Base-by-base conservation (phyloP, 2,113 vertebrate genomes). In the Chloropsis cyanopogon region DNA sequence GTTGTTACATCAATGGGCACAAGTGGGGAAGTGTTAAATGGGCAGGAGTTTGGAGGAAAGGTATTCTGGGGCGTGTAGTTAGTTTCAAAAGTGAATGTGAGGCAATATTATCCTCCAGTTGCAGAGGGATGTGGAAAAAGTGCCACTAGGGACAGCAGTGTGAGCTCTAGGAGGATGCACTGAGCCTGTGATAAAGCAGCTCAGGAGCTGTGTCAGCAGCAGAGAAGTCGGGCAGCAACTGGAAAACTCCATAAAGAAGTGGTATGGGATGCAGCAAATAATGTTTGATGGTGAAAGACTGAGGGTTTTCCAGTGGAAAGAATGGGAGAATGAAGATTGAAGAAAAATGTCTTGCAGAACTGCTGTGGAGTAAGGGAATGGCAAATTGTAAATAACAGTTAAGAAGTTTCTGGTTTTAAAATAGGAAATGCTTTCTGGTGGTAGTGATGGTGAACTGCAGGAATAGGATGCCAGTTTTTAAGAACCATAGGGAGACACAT, bases 51-150 rank as follows among this genome's bases (percentile, higher is more conserved):
- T 41, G 53, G 10, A 46, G 75, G 46, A 80, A 61, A 65, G 14
- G 4, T 35, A 7, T 42, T 59, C 28, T 63, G 17, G 7, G 3
- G 2, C 0, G 0, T 33, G 24, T 69, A 53, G 18, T 47, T 49
- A 20, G 6, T 60, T 90, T 46, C 21, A 60, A 68, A 26, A 28
- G 22, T 49, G 35, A 79, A 19, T 4, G 10, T 6, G 26, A 73
- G 19, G 47, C 18, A 61, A 21, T 0, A 0, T 33, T 49, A 50
- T 35, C 25, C 15, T 73, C 11, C 57, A 28, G 8, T 3, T 24
- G 12, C 28, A n/a, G 29, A 41, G 26, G 19, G 2, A 2, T 12
- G 10, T 8, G 66, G 6, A 1, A 17, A 35, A 87, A 47, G 11
- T 33, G 25, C 9, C 23, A 8, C 46, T 49, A 57, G 16, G 33